phyloP scores from a whole-genome alignment of 2,888 invertebrate species.

The Tipula confusa region DNA sequence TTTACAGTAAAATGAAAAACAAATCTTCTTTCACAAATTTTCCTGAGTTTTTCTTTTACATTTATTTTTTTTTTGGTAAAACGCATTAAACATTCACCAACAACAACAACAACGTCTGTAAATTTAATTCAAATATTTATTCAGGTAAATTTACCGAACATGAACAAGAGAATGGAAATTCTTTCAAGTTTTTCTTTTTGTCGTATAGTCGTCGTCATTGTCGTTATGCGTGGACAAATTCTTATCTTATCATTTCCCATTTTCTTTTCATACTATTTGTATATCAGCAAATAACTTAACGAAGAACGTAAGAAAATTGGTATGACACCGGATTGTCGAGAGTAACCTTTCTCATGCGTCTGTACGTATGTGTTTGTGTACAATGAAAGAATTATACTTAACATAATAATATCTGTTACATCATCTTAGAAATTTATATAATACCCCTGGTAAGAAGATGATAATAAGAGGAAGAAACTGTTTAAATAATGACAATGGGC shows the following conservation, averaged over 20 bases:
- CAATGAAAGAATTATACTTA: conserved; percentile 25
- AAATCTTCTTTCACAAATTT: conserved; percentile 9
- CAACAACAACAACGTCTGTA: not conserved
- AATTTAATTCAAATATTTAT: conserved; percentile 25
- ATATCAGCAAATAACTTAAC: not conserved
- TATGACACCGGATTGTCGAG: not conserved
- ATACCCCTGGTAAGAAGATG: not conserved
- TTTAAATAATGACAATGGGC: not conserved
- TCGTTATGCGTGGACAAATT: conserved; percentile 1
- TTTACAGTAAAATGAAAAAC: not conserved
- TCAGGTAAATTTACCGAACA: conserved; percentile 12
- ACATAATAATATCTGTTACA: not conserved
- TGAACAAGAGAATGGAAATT: not conserved
- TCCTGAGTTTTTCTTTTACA: not conserved
- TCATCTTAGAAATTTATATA: not conserved
- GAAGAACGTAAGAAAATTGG: not conserved
- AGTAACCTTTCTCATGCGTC: not conserved
- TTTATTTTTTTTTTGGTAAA: not conserved
- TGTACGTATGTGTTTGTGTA: not conserved
- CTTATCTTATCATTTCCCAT: not conserved
- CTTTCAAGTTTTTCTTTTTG: not conserved
- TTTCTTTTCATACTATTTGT: not conserved
- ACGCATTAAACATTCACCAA: not conserved
- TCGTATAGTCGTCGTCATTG: not conserved
- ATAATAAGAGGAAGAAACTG: not conserved